These are phyloP conservation scores for Ceratosolen fusciceps DNA, from an alignment of 1,140 invertebrate genomes.

Conservation along the genomic window DNA sequence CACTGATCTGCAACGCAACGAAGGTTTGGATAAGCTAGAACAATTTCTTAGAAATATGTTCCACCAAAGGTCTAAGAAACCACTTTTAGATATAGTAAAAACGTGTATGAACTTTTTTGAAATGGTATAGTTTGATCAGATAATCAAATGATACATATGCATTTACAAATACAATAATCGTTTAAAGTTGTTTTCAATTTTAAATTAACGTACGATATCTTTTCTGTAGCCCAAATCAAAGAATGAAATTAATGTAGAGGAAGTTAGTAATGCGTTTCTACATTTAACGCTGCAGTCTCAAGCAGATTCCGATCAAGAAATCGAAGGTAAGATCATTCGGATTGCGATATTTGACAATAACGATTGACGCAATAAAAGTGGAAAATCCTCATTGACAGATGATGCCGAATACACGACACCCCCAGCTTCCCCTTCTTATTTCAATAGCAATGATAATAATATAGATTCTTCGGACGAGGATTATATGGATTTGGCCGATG, in stretches of 20 bases:
- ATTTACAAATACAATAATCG: not conserved
- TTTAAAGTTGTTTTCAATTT: not conserved
- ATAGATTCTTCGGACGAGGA: constrained; percentile 32
- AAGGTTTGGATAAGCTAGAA: constrained; percentile 83
- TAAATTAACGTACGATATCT: not conserved
- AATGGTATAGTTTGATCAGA: not conserved
- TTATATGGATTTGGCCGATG: constrained; percentile 46
- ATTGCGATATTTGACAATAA: constrained; percentile 18
- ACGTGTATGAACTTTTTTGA: constrained; percentile 29
- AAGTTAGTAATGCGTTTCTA: constrained; percentile 41
- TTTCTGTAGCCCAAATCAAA: constrained; percentile 12
- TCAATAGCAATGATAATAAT: constrained; percentile 18
- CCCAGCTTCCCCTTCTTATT: constrained; percentile 27
- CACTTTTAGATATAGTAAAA: constrained; percentile 16
- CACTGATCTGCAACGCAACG: constrained; percentile 79
- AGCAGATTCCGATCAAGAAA: constrained; percentile 40
- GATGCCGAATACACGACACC: constrained; percentile 34
- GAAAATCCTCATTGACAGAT: constrained; percentile 43
- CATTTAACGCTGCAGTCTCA: constrained; percentile 17
- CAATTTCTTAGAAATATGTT: constrained; percentile 76
- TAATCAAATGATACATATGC: not conserved
- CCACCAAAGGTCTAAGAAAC: constrained; percentile 28
- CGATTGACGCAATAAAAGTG: not conserved
- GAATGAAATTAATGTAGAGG: constrained; percentile 18
- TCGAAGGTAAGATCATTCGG: constrained; percentile 46